These are phyloP conservation scores for Agrotis clavis DNA, from an alignment of 2,888 invertebrate genomes.

Conservation along the genomic window DNA sequence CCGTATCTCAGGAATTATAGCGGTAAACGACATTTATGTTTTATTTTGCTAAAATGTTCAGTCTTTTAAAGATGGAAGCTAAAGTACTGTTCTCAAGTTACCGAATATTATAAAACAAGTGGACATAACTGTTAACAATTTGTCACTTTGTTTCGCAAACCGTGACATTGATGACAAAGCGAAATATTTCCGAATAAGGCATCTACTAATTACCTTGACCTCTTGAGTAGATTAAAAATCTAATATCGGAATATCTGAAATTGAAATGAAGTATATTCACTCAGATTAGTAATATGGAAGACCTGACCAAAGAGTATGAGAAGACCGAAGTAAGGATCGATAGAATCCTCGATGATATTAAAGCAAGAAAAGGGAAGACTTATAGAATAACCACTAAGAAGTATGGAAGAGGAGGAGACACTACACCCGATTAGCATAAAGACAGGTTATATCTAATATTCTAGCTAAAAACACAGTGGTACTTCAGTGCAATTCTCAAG, in stretches of 20 bases:
- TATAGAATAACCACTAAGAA: no score
- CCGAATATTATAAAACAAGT: conserved; percentile 16
- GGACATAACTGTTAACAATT: conserved; percentile 5
- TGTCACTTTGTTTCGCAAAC: conserved; percentile 31
- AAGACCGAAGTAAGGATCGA: no score
- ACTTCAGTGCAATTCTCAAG: not conserved
- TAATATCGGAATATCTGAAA: conserved; percentile 12
- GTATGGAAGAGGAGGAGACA: no score
- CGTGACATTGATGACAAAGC: conserved; percentile 52
- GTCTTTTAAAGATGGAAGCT: not conserved
- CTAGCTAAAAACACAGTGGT: not conserved
- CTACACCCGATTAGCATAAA: no score
- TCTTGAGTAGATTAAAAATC: conserved; percentile 11
- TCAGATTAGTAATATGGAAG: not conserved
- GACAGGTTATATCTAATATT: not conserved
- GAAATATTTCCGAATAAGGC: conserved; percentile 55
- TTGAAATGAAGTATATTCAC: not conserved
- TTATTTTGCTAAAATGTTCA: conserved; percentile 20
- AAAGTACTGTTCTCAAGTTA: conserved; percentile 11
- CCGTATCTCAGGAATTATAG: conserved; percentile 14
- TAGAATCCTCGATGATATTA: no score
- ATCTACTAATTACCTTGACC: conserved; percentile 48
- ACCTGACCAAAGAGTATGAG: no score
- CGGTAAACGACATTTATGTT: conserved; percentile 25
- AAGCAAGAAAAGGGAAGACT: no score